A percentile compares a stretch with the other conserved stretches of the same genome.
These are phyloP conservation scores for Carettochelys insculpta DNA, from an alignment of 2,113 vertebrate genomes.

Conservation along the genomic window DNA sequence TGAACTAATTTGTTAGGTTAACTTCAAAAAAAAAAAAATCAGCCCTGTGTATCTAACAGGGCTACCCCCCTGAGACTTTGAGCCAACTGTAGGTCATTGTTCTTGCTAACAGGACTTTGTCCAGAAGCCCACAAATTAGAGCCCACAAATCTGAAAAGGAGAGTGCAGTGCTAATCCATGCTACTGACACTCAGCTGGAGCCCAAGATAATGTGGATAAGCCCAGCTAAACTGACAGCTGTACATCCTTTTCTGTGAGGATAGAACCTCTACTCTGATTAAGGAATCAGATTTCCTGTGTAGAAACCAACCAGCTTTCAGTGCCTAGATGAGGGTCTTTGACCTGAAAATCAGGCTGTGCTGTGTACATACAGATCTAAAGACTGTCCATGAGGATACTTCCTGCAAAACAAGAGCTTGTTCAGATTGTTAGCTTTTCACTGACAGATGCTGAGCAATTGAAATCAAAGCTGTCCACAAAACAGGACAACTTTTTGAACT, in stretches of 20 bases:
- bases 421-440: no score
- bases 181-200: neutral
- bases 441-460: neutral
- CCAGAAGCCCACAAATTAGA: neutral
- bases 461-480: neutral
- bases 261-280: neutral
- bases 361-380: neutral
- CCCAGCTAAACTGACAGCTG: neutral
- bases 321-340: neutral
- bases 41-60: no score
- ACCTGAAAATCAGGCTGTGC: neutral
- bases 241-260: neutral
- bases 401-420: no score
- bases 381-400: no score
- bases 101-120: neutral
- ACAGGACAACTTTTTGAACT: no score
- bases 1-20: no score
- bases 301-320: neutral
- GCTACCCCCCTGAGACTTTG: no score
- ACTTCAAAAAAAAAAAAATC: no score
- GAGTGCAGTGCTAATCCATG: neutral
- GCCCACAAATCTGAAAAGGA: neutral
- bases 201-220: neutral
- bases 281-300: neutral
- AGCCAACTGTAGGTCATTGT: neutral